A percentile compares a stretch with the other conserved stretches of the same genome.
phyloP scores from a whole-genome alignment of 2,113 vertebrate species.

The Otocyon megalotis region DNA sequence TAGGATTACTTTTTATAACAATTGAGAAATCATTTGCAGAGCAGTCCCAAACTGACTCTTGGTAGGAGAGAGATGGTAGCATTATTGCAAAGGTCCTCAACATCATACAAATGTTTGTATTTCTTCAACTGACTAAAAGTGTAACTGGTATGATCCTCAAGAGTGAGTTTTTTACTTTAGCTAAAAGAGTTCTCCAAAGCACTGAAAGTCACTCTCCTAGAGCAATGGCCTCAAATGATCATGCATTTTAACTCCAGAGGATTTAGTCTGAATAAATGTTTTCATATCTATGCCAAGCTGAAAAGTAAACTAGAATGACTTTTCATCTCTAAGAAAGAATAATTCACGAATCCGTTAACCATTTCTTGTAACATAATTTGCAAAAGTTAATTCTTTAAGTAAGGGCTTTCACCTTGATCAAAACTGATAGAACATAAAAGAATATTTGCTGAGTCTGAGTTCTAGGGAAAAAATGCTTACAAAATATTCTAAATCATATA shows the following conservation, averaged over 20 bases:
- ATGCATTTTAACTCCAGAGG: background rate
- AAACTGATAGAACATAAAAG: slow-evolving; percentile 2
- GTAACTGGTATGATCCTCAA: background rate
- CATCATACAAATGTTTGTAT: background rate
- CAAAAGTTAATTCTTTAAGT: background rate
- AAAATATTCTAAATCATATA: background rate
- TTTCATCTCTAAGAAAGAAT: background rate
- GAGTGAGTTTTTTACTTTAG: background rate
- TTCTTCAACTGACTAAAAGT: slow-evolving; percentile 5
- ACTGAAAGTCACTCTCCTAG: background rate
- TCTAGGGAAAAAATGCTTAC: background rate
- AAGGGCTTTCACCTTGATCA: background rate
- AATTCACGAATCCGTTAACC: slow-evolving; percentile 1
- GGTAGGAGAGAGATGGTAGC: background rate
- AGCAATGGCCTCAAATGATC: background rate
- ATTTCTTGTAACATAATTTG: background rate
- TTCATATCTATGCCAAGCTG: background rate
- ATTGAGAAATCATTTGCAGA: background rate
- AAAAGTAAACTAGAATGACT: background rate
- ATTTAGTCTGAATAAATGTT: slow-evolving; percentile 28
- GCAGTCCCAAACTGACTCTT: background rate
- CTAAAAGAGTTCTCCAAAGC: slow-evolving; percentile 3
- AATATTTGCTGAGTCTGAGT: background rate
- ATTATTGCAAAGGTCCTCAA: background rate
- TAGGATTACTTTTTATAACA: background rate